Evolutionary conservation across 2,888 invertebrate genomes (phyloP), one percentile per base, ranked within the genome.

Genomic region (Drosophila meridiana): DNA sequence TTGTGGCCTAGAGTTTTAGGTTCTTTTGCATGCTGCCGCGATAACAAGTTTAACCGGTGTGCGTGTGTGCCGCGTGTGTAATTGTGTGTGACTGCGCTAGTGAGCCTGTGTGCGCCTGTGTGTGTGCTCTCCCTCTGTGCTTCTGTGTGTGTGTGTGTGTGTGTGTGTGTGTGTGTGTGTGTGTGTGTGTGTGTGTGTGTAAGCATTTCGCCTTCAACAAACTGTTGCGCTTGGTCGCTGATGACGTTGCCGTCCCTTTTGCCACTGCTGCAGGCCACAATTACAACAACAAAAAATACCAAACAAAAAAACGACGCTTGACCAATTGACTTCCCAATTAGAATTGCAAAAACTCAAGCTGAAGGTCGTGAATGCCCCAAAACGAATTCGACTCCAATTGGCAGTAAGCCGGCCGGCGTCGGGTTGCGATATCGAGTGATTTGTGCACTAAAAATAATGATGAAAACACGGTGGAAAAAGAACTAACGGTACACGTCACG

Each of bases 21-120:
- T 72, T 76, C 73, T 89, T 86, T 85, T 85, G 85, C 85, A 89
- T 87, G 90, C 88, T 87, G 90, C 88, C 87, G 84, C 84, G 89
- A 88, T 90, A 86, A 86, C 85, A 90, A 90, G 85, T 86, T 90
- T 76, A 88, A 86, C 85, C 85, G 85, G 87, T 89, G 85, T 90
- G 85, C 74, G 70, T 78, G 78, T 75, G 73, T 73, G 69, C 70
- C 81, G 70, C 63, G 77, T 68, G 82, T 75, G 82, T 78, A 68
- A 72, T 68, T 74, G 73, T 85, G 74, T 79, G 83, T 78, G 78
- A 67, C 72, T 71, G 42, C 28, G 76, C 75, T 43, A 56, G 30
- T 30, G 56, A 42, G 40, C 52, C 30, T 70, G 45, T n/a, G 53
- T 75, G 66, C 65, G 36, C 67, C 32, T 58, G 50, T 66, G 55